Conservation (phyloP, 1,140 invertebrate species). For the Micrasema minimum region DNA sequence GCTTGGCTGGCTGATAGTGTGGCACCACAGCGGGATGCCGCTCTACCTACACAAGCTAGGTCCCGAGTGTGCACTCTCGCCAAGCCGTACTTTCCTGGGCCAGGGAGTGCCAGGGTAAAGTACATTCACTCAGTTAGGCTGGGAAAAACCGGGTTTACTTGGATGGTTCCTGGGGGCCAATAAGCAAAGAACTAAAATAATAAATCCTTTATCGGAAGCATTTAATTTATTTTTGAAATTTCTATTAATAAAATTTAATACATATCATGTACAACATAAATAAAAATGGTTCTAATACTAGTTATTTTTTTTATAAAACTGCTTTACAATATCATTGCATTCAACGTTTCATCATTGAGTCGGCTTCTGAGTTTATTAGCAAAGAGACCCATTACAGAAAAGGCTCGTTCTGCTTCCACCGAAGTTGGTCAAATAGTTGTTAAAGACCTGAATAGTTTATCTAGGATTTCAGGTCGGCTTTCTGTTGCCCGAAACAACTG, state of each 20-base stretch:
- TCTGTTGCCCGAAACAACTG: constrained; percentile 27
- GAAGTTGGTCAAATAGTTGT: constrained; percentile 32
- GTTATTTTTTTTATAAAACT: constrained; percentile 22
- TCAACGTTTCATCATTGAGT: constrained; percentile 23
- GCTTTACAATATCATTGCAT: constrained; percentile 27
- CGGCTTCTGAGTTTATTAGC: constrained; percentile 31
- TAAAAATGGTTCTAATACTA: constrained; percentile 11
- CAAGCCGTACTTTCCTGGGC: constrained; percentile 94
- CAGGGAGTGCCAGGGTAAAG: constrained; percentile 87
- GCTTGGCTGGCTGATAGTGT: constrained; percentile 95
- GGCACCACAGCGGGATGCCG: constrained; percentile 96
- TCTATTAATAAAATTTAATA: background rate
- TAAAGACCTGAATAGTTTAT: constrained; percentile 27
- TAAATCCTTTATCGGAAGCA: too few species aligned
- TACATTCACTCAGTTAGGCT: too few species aligned
- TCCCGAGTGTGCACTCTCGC: constrained; percentile 87
- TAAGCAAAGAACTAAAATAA: too few species aligned
- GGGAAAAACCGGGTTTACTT: too few species aligned
- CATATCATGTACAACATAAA: constrained; percentile 23
- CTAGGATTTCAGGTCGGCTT: constrained; percentile 22
- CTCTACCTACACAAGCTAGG: constrained; percentile 87
- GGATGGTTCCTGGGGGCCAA: too few species aligned
- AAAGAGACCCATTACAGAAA: constrained; percentile 33
- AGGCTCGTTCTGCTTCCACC: constrained; percentile 22
- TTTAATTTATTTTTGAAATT: too few species aligned